A percentile compares a stretch with the other conserved stretches of the same genome.
Conservation (phyloP, 2,113 vertebrate genomes). For the Pedionomus torquatus region DNA sequence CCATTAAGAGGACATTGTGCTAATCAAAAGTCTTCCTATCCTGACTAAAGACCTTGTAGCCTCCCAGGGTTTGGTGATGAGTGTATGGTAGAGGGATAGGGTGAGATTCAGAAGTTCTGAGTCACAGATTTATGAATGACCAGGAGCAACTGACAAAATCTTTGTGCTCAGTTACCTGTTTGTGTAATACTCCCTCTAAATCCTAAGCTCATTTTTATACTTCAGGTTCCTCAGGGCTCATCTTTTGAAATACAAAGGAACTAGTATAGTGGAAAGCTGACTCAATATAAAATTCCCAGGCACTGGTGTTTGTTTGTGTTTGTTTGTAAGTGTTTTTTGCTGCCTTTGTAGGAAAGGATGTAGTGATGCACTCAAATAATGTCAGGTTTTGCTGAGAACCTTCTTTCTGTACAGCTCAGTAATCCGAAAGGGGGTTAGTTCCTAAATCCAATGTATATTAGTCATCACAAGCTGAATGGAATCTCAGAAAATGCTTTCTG, state of each 20-base stretch:
- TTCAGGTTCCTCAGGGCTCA: neutral
- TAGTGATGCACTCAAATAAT: neutral
- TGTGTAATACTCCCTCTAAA: neutral
- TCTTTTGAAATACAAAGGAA: neutral
- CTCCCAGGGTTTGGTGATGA: neutral
- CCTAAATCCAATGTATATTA: neutral
- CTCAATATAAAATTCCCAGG: neutral
- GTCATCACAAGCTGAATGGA: neutral
- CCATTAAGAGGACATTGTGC: neutral
- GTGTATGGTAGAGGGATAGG: neutral
- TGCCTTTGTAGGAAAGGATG: neutral
- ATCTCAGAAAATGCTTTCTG: neutral
- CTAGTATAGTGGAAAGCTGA: neutral
- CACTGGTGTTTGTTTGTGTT: neutral
- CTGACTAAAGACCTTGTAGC: neutral
- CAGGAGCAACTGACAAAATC: neutral
- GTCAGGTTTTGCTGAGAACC: neutral
- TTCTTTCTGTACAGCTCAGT: neutral
- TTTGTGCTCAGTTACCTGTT: neutral
- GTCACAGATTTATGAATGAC: neutral
- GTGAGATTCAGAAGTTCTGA: neutral
- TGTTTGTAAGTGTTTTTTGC: neutral
- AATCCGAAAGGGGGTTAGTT: neutral
- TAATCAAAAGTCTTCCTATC: neutral
- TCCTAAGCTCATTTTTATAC: neutral